These are phyloP conservation scores for Darevskia mixta DNA, from an alignment of 2,797 vertebrate species.

Conservation along the genomic window DNA sequence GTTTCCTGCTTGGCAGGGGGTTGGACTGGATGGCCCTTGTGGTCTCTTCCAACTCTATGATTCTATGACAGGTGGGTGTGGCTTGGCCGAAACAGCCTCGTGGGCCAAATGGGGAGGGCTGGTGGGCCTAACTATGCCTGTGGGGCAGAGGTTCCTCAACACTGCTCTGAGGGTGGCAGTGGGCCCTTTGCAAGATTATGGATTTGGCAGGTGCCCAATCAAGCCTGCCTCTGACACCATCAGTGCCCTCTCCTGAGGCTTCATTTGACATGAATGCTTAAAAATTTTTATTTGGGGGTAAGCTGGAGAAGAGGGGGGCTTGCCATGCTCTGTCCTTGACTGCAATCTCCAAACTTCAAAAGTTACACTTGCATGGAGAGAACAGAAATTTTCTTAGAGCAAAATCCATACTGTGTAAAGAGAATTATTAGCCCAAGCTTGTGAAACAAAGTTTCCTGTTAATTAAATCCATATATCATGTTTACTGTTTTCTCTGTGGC, in stretches of 20 bases:
- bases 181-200: too few relatives aligned
- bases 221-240: neutral
- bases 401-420: neutral
- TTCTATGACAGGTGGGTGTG: too few relatives aligned
- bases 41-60: too few relatives aligned
- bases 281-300: neutral
- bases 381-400: neutral
- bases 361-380: neutral
- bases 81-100: too few relatives aligned
- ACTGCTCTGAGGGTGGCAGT: too few relatives aligned
- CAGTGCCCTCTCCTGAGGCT: neutral
- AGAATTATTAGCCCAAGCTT: neutral
- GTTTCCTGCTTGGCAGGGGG: too few relatives aligned
- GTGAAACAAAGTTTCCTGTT: constrained; percentile 1
- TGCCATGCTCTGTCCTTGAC: neutral
- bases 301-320: too few relatives aligned
- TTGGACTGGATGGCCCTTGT: too few relatives aligned
- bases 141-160: too few relatives aligned
- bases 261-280: neutral
- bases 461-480: constrained; percentile 31
- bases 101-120: too few relatives aligned
- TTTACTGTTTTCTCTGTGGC: constrained; percentile 2
- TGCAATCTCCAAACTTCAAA: neutral
- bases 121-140: too few relatives aligned
- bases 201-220: neutral